These are phyloP conservation scores for Cyprinodon brontotheroides DNA, from an alignment of 2,113 vertebrate genomes.

Conservation along the genomic window DNA sequence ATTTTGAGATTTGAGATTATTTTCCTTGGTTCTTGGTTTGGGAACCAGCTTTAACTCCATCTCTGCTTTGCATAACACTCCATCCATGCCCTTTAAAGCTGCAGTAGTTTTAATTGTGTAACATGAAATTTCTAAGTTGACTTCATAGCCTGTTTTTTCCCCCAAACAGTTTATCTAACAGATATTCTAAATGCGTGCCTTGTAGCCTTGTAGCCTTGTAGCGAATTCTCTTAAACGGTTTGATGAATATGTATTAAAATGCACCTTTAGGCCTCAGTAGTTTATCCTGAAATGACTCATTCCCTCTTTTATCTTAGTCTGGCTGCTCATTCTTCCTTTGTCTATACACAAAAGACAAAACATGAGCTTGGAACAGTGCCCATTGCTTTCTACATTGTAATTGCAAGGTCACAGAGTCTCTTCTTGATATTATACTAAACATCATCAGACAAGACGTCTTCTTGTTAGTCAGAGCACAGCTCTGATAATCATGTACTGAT, in stretches of 20 bases:
- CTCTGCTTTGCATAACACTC: not conserved
- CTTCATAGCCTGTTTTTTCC: conserved; percentile 42
- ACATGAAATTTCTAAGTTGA: not conserved
- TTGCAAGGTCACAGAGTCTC: conserved; percentile 57
- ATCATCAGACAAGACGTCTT: conserved; percentile 30
- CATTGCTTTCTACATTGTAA: conserved; percentile 42
- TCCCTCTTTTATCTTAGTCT: conserved; percentile 9
- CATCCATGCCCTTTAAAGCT: too few relatives aligned
- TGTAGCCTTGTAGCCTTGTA: not conserved
- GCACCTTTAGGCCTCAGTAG: conserved; percentile 35
- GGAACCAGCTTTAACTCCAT: too few relatives aligned
- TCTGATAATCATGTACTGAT: conserved; percentile 49
- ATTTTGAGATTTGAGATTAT: too few relatives aligned
- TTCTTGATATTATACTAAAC: conserved; percentile 37
- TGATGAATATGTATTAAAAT: conserved; percentile 56
- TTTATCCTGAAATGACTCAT: conserved; percentile 30
- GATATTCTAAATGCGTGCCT: conserved; percentile 15
- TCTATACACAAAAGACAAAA: conserved; percentile 32
- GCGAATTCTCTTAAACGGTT: conserved; percentile 32
- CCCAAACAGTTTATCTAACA: conserved; percentile 14
- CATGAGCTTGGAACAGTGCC: conserved; percentile 24
- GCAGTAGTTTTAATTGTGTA: too few relatives aligned
- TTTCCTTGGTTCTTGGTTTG: too few relatives aligned
- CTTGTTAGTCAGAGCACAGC: conserved; percentile 36
- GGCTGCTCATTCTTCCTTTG: conserved; percentile 14